A percentile compares a stretch with the other conserved stretches of the same genome.
Evolutionary conservation across 2,888 invertebrate species (phyloP).

Genomic region (Trichogramma evanescens): DNA sequence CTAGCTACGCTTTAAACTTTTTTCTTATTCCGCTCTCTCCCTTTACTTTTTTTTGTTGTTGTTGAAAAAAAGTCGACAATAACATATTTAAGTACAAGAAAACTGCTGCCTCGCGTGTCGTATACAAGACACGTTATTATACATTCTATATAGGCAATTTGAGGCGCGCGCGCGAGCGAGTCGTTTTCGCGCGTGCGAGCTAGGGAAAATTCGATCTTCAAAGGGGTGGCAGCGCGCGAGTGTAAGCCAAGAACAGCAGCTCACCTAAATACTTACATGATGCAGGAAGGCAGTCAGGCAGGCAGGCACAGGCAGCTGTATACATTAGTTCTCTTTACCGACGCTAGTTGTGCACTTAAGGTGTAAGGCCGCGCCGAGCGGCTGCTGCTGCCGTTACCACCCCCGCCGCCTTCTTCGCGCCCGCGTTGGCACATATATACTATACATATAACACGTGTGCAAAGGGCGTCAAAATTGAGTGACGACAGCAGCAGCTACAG

Average conservation of each 20-base stretch:
- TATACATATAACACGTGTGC: constrained; percentile 8
- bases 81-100: background rate
- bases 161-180: background rate
- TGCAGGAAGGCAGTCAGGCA: background rate
- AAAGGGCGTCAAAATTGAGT: constrained; percentile 45
- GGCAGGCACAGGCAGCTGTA: background rate
- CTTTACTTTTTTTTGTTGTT: too few relatives aligned
- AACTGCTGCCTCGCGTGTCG: background rate
- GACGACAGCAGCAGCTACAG: constrained; percentile 25
- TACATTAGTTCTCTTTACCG: background rate
- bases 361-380: constrained; percentile 12
- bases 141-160: background rate
- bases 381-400: too few relatives aligned
- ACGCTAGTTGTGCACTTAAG: constrained; percentile 8
- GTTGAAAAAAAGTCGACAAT: too few relatives aligned
- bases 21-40: too few relatives aligned
- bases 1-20: too few relatives aligned
- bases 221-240: background rate
- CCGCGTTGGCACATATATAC: constrained; percentile 27
- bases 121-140: background rate
- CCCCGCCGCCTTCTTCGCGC: constrained; percentile 25
- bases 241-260: background rate
- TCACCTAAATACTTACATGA: constrained; percentile 5
- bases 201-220: constrained; percentile 3
- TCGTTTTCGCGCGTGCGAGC: background rate